A percentile compares a stretch with the other conserved stretches of the same genome.
phyloP scores from a whole-genome alignment of 2,797 vertebrate genomes.

The Phrynocephalus guinanensis region DNA sequence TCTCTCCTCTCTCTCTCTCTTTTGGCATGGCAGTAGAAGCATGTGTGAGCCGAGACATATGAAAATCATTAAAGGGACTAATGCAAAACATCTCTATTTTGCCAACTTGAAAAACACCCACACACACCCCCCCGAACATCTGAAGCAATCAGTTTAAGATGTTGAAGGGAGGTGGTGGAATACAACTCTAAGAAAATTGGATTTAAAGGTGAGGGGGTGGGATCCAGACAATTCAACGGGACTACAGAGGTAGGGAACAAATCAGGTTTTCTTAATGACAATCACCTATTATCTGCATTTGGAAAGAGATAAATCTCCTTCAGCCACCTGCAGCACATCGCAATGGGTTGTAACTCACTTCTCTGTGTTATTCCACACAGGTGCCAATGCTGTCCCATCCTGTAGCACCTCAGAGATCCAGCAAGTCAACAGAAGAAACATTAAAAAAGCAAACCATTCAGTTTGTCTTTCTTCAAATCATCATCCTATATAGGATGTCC shows the following conservation, averaged over 20 bases:
- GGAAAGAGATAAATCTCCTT: slow-evolving; percentile 33
- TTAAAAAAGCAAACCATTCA: slow-evolving; percentile 6
- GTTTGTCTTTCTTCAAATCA: slow-evolving; percentile 21
- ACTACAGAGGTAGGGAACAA: background rate
- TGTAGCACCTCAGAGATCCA: slow-evolving; percentile 10
- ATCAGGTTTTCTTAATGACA: slow-evolving; percentile 11
- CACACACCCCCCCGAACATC: slow-evolving; percentile 38
- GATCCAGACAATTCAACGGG: slow-evolving; percentile 11
- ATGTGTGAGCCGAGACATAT: background rate
- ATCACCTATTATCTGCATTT: slow-evolving; percentile 7
- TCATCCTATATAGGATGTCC: background rate
- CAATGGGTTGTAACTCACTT: background rate
- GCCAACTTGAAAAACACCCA: slow-evolving; percentile 7
- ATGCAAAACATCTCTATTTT: slow-evolving; percentile 20
- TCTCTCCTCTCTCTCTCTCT: background rate
- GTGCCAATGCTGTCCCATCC: background rate
- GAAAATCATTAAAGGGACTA: background rate
- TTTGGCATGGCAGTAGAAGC: background rate
- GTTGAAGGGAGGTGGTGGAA: slow-evolving; percentile 9
- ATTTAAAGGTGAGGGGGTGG: no score
- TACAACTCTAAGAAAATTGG: background rate
- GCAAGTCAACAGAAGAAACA: background rate
- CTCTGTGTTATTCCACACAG: background rate
- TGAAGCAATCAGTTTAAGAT: slow-evolving; percentile 28
- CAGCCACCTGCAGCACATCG: background rate